Base-by-base conservation (phyloP, 2,113 vertebrate species). In the Prinia subflava region DNA sequence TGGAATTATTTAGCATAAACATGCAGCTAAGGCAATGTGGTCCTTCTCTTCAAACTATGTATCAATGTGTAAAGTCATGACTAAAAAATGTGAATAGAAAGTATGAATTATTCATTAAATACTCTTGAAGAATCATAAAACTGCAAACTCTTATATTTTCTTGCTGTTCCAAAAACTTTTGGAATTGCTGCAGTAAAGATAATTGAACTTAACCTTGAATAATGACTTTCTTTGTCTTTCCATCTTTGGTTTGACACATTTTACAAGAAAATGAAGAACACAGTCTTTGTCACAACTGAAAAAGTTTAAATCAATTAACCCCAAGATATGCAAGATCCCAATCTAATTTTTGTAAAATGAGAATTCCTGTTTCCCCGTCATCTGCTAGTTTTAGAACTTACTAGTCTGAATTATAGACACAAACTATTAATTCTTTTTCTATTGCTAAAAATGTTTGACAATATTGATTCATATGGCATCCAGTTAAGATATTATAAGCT, bases 31-130 rank as follows among this genome's bases (percentile, higher is more conserved):
- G 42, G 83, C 39, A 59, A 30, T n/a, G 17, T 3, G 13, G 19
- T 55, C 73, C 37, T 90, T 73, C 59, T 46, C 50, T 81, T 76
- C 68, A 80, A 94, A 59, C 33, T 79, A 22, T 19, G 15, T 83
- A 59, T 87, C 57, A 87, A 37, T 27, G 41, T 70, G 57, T 53
- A 56, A 90, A 94, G 21, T 59, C 67, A 70, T 11, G 13, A 71
- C 65, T 49, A 68, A 91, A 92, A 59, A 63, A 47, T 56, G n/a
- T 77, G 74, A 60, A 50, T 52, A 68, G 33, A 8, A 81, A 73
- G 12, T 69, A 44, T 80, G 53, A 93, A 92, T 93, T 88, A 93
- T 94, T 92, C 53, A 93, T 89, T 3, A 85, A 68, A 79, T 41
- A 53, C 31, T 68, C 46, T n/a, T 64, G 57, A 90, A 94, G 75